Base-by-base conservation (phyloP, 1,140 invertebrate species). In the Plectrocnemia conspersa region DNA sequence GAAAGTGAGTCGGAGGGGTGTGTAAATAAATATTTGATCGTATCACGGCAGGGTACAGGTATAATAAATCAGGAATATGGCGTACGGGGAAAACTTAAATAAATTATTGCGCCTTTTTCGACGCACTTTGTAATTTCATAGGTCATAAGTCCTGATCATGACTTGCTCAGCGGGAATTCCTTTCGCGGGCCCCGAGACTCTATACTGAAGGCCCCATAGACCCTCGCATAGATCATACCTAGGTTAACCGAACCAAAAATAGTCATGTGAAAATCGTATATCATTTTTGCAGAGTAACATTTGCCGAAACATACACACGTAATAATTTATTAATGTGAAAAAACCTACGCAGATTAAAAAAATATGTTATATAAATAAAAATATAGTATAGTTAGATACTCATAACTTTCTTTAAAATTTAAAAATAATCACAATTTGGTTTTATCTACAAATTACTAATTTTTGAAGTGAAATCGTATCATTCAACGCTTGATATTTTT, bases 101-200 rank as follows among this genome's bases (percentile, higher is more conserved):
- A 45, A 45, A 45, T 45, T 45, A 45, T 45, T 23, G 23, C 42
- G 21, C 42, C 21, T 42, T 42, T 42, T 19, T 22, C 21, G 40
- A 42, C 40, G 21, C 40, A 19, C 40, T 42, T 42, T 19, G 18
- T 42, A 42, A 42, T 42, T 42, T 42, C 40, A 22, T 22, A 42
- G 40, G 40, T 21, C 40, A 22, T 42, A 42, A 42, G 40, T 42
- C 40, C 13, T 19, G 40, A 42, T 42, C 40, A 19, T 21, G 40
- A 42, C 40, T 42, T 42, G 22, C 19, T 16, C 19, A 21, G n/a
- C 19, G 24, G 24, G 24, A 21, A 23, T 42, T 22, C 40, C 13
- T 42, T 42, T 16, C 15, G 35, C 40, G 21, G 19, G 21, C 40
- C 32, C 16, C 32, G 2, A 15, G 32, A 15, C 16, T 35, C 32